Conservation (phyloP, 2,888 invertebrate genomes). For the Nebria salina region DNA sequence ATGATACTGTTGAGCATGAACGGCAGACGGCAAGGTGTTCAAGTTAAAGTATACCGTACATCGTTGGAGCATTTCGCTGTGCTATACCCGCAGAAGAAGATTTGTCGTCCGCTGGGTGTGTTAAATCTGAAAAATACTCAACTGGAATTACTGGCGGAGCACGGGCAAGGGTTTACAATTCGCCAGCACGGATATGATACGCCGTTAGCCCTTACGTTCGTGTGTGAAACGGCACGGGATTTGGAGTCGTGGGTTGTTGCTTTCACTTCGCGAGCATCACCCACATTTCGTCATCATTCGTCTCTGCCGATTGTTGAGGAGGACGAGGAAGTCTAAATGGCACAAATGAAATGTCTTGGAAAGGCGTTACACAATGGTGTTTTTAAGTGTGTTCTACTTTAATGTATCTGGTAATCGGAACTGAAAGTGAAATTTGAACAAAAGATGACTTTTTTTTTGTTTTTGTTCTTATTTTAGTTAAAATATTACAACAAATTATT, state of each 20-base stretch:
- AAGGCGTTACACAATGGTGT: conserved; percentile 41
- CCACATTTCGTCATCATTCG: conserved; percentile 65
- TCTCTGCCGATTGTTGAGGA: conserved; percentile 71
- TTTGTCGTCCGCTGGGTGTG: conserved; percentile 70
- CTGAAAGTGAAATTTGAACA: not conserved
- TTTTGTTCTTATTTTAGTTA: too few relatives aligned
- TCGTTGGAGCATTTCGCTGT: conserved; percentile 74
- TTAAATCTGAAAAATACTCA: conserved; percentile 70
- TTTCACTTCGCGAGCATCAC: conserved; percentile 65
- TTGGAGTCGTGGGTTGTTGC: conserved; percentile 70
- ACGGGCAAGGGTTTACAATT: conserved; percentile 65
- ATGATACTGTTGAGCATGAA: conserved; percentile 69
- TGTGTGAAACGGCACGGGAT: conserved; percentile 68
- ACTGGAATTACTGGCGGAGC: conserved; percentile 66
- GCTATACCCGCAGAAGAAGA: conserved; percentile 71
- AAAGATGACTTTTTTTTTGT: not conserved
- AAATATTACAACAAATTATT: too few relatives aligned
- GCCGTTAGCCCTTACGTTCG: conserved; percentile 69
- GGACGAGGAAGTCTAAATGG: conserved; percentile 65
- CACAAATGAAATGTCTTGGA: conserved; percentile 15
- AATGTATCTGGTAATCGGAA: conserved; percentile 13
- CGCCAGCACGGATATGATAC: conserved; percentile 73
- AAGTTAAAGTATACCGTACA: conserved; percentile 72
- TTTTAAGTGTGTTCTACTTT: conserved; percentile 42
- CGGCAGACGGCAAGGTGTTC: conserved; percentile 69